Evolutionary conservation across 1,140 invertebrate species (phyloP), one percentile per base, ranked within the genome.

Genomic region (Mactra quadrangularis): DNA sequence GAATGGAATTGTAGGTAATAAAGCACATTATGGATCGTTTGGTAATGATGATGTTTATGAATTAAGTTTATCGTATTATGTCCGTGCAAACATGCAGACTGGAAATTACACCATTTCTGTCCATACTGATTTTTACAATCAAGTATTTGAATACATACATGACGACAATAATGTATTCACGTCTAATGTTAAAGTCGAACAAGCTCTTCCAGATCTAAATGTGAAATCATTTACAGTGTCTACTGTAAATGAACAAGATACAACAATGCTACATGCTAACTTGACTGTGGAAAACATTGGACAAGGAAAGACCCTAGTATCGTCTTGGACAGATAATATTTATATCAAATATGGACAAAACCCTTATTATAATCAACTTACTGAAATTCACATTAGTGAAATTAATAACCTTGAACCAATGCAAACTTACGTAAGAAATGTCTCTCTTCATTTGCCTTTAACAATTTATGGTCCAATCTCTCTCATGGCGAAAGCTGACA

Each of bases 181-280:
- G 25, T 22, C 27, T 13, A 38, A 9, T 33, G 27, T 75, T 0
- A 25, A 13, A 45, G 35, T 75, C 27, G 11, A 17, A 59, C 71
- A 75, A 45, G 53, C 53, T 19, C 38, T 75, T 2, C 71, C 71
- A 25, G 38, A 75, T 75, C 25, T 75, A 25, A 41, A 19, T 25
- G 53, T 60, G 17, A 25, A 38, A 2, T 25, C 35, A 15, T 59
- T 59, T 29, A 53, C n/a, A 13, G 29, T 57, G 7, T 31, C 31
- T 27, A 13, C 22, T 59, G 22, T 41, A 9, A 27, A 41, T 38
- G 55, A 41, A n/a, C 7, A 7, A n/a, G 38, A 75, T 27, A 35
- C 11, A 33, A 72, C 50, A 17, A 11, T 17, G 4, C 0, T 75
- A 2, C 19, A 59, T 31, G 71, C 22, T 1, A 13, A 27, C 35